Evolutionary conservation across 1,140 invertebrate genomes (phyloP), one percentile per base, ranked within the genome.

Genomic region (Listronotus oregonensis): DNA sequence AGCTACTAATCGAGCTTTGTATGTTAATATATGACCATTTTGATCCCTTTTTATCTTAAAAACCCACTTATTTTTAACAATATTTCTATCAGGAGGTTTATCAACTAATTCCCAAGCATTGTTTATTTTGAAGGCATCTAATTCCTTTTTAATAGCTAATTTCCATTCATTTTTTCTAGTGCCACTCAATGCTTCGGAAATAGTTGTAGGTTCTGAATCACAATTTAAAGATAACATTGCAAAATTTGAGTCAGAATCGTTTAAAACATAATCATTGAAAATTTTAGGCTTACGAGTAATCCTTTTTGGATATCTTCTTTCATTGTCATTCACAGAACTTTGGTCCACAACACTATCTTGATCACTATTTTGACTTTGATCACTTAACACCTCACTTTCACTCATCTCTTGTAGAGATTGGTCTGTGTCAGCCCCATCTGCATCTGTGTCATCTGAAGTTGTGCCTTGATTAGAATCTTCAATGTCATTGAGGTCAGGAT

Each of bases 61-160:
- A 7, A 83, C 78, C 81, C 79, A 83, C 47, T 75, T 77, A 21
- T 72, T 75, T 50, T 79, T 68, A 12, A 81, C 71, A 15, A 71
- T 58, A 43, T 72, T 75, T 40, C 50, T 66, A n/a, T 6, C 63
- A 64, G 27, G 21, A 55, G 75, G 68, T 31, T 56, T 62, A 1
- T 75, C 63, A n/a, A n/a, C 71, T 9, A 79, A 34, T 60, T 70
- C 56, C 77, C 78, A 82, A 11, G 77, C 79, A 49, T 78, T 66
- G 68, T 80, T 79, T 52, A 74, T 67, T 40, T 65, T 57, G 10
- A 79, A 66, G 15, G 75, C 71, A 12, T 73, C n/a, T 14, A 76
- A 15, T 60, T 77, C 71, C 5, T 70, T 67, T 44, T 66, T 31
- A 15, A 78, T 70, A n/a, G 75, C 73, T 39, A 44, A 9, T 31